Base-by-base conservation (phyloP, 2,888 invertebrate species). In the Epinotia bilunana region DNA sequence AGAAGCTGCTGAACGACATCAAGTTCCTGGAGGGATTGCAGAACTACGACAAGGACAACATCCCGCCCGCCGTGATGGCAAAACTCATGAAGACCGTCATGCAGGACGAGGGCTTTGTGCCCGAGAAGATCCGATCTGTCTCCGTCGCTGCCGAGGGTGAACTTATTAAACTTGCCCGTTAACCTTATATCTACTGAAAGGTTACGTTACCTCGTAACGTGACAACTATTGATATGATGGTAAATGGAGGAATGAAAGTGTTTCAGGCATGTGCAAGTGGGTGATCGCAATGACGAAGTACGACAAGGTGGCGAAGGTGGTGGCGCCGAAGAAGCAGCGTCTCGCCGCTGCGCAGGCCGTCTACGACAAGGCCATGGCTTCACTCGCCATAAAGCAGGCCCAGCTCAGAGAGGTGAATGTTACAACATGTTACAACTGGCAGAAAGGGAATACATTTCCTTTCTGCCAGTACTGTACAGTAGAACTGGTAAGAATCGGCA, bases 231-330 rank as follows among this genome's bases (percentile, higher is more conserved):
- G n/a, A 53, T 53, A n/a, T n/a, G n/a, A n/a, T 1, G 4, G 16
- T n/a, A n/a, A 53, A 53, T n/a, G 53, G n/a, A 53, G 53, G 13
- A 4, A 53, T 53, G n/a, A 7, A n/a, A 11, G 7, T 60, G 16
- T 68, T 55, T 33, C 74, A 95, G 96, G 97, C 75, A 93, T 98
- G 83, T 99, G 99, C 87, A 97, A 97, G 84, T 99, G 99, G 99
- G 97, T 99, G 33, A 96, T 98, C 79, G 99, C 99, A 0, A 97
- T 99, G 90, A 97, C 98, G 1, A 97, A 98, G 83, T 99, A 99
- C 87, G 99, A 99, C 88, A 97, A 97, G 83, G 98, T 99, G 3
- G 98, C 98, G 0, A 97, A 97, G 90, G 96, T 98, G 9, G 97
- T 98, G 28, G 99, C 98, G 1, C 99, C 99, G 0, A 99, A 99